phyloP scores from a whole-genome alignment of 2,888 invertebrate genomes.

The Agriopis marginaria region DNA sequence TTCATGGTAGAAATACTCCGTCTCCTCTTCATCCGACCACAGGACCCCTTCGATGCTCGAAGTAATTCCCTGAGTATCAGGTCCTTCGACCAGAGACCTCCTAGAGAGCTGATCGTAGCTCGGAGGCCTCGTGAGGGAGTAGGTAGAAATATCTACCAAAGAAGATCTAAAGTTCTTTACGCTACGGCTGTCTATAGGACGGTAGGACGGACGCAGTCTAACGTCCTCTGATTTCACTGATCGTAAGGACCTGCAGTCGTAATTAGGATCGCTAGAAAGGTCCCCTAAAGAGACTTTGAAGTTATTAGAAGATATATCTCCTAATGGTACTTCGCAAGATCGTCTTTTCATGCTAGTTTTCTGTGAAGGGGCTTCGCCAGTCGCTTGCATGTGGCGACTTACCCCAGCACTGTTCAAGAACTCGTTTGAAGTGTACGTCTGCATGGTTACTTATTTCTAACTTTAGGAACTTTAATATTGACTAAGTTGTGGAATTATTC shows the following conservation, averaged over 20 bases:
- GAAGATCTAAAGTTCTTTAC: constrained; percentile 80
- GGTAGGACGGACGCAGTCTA: constrained; percentile 64
- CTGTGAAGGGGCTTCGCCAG: constrained; percentile 79
- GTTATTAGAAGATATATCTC: constrained; percentile 78
- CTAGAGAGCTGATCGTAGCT: constrained; percentile 81
- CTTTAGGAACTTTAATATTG: constrained; percentile 79
- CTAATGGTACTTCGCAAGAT: constrained; percentile 80
- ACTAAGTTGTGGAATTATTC: constrained; percentile 82
- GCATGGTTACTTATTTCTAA: constrained; percentile 63
- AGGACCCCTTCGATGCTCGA: constrained; percentile 84
- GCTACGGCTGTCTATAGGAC: constrained; percentile 79
- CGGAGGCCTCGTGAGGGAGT: constrained; percentile 73
- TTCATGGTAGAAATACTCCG: constrained; percentile 83
- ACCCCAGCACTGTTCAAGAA: constrained; percentile 81
- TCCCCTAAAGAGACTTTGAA: constrained; percentile 82
- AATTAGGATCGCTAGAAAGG: constrained; percentile 71
- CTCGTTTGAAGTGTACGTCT: constrained; percentile 81
- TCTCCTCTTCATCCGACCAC: constrained; percentile 85
- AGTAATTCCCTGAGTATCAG: constrained; percentile 72
- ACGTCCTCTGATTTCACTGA: constrained; percentile 76
- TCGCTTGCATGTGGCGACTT: constrained; percentile 81
- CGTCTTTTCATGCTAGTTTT: constrained; percentile 81
- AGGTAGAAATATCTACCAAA: constrained; percentile 71
- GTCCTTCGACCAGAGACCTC: constrained; percentile 75
- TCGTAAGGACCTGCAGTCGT: constrained; percentile 73